Evolutionary conservation across 2,797 vertebrate genomes (phyloP), one percentile per base, ranked within the genome.

Genomic region (Crenuchus spilurus): DNA sequence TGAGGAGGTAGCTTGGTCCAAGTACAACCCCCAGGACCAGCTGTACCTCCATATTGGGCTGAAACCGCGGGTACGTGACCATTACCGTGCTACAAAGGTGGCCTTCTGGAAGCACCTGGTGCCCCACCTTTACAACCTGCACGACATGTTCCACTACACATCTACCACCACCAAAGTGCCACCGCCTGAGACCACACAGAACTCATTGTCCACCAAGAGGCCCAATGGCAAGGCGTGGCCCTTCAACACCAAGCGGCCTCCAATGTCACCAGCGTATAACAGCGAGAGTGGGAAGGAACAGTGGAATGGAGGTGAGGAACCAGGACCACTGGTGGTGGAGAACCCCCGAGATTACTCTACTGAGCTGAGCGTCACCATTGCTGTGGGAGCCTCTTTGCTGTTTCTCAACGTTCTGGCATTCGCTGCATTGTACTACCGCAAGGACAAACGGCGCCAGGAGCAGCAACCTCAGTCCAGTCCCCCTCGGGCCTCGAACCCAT

Each of bases 81-180:
- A 99, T 90, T 99, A 99, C 88, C 95, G 98, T 3, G 98, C 98
- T 84, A 99, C 98, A 49, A 99, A 99, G 82, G 97, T 99, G 87
- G 98, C 98, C 74, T 99, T 99, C 88, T 99, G 98, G 98, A 99
- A 99, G 88, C 97, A 99, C 87, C 90, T 99, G 80, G 98, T 99
- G 64, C 98, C 98, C 9, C 97, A 99, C 83, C 92, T 99, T 30
- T 99, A 99, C 88, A 99, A 99, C 89, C 94, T 99, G 64, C 96
- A 99, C 0, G 98, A 98, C 76, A 99, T 99, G 96, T 99, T 99
- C 91, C 96, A 99, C 82, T 99, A 99, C 88, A 98, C 97, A 11
- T 99, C 97, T 78, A 96, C 95, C 74, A 99, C 98, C 85, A 99
- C 98, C 87, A 98, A 96, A 94, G 97, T 98, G 93, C 97, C 97